A percentile compares a stretch with the other conserved stretches of the same genome.
Conservation (phyloP, 2,888 invertebrate species). For the Himalopsyche japonica region DNA sequence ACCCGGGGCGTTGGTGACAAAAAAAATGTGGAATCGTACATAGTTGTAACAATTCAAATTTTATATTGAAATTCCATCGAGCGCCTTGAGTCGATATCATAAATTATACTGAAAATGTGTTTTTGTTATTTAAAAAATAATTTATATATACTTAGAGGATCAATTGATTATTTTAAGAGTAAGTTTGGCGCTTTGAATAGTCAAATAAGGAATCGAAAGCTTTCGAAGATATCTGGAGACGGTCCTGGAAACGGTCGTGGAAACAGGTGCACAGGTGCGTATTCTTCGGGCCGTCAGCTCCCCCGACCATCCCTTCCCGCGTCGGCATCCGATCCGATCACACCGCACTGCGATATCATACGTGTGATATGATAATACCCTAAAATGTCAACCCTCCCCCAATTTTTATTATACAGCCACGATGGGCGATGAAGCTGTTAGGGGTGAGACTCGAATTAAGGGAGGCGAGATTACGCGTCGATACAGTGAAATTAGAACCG, state of each 20-base stretch:
- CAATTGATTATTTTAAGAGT: no score
- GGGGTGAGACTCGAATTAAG: not conserved
- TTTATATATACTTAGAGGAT: no score
- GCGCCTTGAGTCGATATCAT: no score
- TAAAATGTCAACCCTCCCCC: not conserved
- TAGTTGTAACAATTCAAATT: no score
- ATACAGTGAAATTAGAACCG: not conserved
- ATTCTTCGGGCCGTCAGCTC: not conserved
- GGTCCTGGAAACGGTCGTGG: not conserved
- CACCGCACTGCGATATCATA: not conserved
- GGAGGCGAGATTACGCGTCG: not conserved
- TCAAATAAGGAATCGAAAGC: no score
- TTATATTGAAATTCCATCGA: no score
- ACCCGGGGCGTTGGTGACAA: no score
- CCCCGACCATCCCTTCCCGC: not conserved
- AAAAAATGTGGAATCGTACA: no score
- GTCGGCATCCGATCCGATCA: not conserved
- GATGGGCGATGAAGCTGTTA: not conserved
- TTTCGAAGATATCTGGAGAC: not conserved
- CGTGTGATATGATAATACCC: not conserved
- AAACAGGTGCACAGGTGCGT: conserved; percentile 7
- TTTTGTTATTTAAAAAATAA: no score
- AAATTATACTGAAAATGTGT: no score
- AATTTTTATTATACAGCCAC: conserved; percentile 1
- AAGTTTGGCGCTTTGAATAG: no score